These are phyloP conservation scores for Saimiri boliviensis DNA, from an alignment of 2,113 vertebrate genomes.

Conservation along the genomic window DNA sequence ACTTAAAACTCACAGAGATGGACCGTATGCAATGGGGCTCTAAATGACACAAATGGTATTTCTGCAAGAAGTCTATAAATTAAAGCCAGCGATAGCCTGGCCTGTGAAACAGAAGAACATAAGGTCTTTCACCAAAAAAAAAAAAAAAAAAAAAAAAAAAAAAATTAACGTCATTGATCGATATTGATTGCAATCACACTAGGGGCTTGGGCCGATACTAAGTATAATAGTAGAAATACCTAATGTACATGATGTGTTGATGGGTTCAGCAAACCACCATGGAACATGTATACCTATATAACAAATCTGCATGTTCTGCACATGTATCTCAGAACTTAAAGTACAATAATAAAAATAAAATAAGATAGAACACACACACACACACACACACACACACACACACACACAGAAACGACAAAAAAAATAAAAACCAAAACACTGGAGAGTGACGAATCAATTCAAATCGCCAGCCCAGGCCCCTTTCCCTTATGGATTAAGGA, in stretches of 20 bases:
- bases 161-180: too few relatives aligned
- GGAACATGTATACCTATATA: too few relatives aligned
- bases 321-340: too few relatives aligned
- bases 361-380: too few relatives aligned
- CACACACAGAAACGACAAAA: too few relatives aligned
- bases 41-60: neutral
- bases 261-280: too few relatives aligned
- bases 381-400: too few relatives aligned
- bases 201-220: neutral
- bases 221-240: neutral
- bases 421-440: neutral
- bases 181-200: neutral
- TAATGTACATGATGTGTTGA: too few relatives aligned
- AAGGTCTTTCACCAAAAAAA: neutral
- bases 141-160: too few relatives aligned
- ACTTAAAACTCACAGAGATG: neutral
- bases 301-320: too few relatives aligned
- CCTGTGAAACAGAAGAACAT: neutral
- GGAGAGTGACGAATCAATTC: neutral
- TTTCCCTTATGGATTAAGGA: neutral
- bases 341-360: too few relatives aligned
- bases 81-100: conserved; percentile 8
- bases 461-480: neutral
- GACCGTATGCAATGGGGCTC: neutral
- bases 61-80: neutral